These are phyloP conservation scores for Physocephala rufipes DNA, from an alignment of 2,888 invertebrate genomes.

Conservation along the genomic window DNA sequence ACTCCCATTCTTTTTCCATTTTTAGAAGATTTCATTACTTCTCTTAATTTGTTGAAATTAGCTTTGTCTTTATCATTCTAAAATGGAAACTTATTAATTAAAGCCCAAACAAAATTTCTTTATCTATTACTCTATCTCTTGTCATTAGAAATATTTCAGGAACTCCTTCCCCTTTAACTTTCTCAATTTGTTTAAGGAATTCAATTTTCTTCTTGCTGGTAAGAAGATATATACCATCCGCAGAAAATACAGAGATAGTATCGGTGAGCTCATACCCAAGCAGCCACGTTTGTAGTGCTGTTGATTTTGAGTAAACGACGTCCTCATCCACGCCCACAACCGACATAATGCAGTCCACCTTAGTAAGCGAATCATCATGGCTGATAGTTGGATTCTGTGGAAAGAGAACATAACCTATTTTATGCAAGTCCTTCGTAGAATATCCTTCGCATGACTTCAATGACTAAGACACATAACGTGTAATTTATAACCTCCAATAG, in stretches of 20 bases:
- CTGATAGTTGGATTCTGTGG: constrained; percentile 68
- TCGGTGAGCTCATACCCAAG: constrained; percentile 97
- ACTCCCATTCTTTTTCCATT: constrained; percentile 88
- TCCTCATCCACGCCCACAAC: constrained; percentile 95
- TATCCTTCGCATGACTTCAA: no score
- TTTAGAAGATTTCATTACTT: constrained; percentile 86
- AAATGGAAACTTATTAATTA: neutral
- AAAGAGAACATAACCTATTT: constrained; percentile 2
- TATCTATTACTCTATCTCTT: constrained; percentile 82
- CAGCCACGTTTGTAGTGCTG: constrained; percentile 96
- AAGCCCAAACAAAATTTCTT: neutral
- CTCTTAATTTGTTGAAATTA: constrained; percentile 82
- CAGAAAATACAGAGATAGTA: constrained; percentile 90
- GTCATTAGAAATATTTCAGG: constrained; percentile 86
- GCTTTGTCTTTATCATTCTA: constrained; percentile 91
- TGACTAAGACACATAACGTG: neutral
- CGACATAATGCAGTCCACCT: constrained; percentile 90
- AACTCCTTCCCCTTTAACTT: constrained; percentile 83
- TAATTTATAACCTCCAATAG: constrained; percentile 30
- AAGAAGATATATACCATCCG: constrained; percentile 85
- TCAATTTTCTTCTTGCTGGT: constrained; percentile 99
- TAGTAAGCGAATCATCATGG: constrained; percentile 79
- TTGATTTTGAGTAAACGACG: constrained; percentile 95
- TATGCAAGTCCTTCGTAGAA: neutral
- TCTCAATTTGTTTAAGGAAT: constrained; percentile 90